Conservation (phyloP, 2,797 vertebrate genomes). For the Phoeniculus purpureus region DNA sequence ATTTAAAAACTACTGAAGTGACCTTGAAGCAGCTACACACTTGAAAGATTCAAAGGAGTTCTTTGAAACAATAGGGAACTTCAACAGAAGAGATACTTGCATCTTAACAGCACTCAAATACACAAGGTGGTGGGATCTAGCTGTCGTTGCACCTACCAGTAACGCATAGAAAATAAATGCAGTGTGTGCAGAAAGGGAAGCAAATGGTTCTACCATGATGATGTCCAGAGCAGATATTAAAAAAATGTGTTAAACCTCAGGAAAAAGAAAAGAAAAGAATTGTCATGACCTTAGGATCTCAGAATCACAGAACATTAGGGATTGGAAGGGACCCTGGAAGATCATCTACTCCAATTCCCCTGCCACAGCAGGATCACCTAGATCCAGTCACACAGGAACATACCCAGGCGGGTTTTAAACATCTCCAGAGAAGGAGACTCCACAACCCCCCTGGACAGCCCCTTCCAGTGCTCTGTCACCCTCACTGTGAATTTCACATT, state of each 20-base stretch:
- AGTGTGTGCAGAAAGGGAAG: neutral
- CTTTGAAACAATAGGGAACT: conserved; percentile 41
- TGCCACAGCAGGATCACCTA: too few relatives aligned
- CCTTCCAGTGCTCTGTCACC: too few relatives aligned
- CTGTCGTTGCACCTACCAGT: neutral
- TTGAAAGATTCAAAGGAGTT: conserved; percentile 37
- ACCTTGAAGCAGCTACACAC: conserved; percentile 52
- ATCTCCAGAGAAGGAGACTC: too few relatives aligned
- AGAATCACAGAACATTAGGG: too few relatives aligned
- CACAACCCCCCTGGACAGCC: too few relatives aligned
- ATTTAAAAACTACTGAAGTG: conserved; percentile 65
- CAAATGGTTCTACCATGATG: neutral
- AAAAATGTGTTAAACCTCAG: neutral
- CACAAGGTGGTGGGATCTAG: neutral
- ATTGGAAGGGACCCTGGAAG: too few relatives aligned
- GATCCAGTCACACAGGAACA: too few relatives aligned
- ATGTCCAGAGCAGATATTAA: neutral
- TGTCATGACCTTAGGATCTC: neutral
- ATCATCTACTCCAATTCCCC: too few relatives aligned
- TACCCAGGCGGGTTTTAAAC: too few relatives aligned
- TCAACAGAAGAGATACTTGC: neutral
- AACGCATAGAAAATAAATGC: conserved; percentile 2
- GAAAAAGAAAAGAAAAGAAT: neutral
- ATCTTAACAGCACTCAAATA: conserved; percentile 23
- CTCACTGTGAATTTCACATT: too few relatives aligned